These are phyloP conservation scores for Dallia pectoralis DNA, from an alignment of 2,797 vertebrate species.

Conservation along the genomic window DNA sequence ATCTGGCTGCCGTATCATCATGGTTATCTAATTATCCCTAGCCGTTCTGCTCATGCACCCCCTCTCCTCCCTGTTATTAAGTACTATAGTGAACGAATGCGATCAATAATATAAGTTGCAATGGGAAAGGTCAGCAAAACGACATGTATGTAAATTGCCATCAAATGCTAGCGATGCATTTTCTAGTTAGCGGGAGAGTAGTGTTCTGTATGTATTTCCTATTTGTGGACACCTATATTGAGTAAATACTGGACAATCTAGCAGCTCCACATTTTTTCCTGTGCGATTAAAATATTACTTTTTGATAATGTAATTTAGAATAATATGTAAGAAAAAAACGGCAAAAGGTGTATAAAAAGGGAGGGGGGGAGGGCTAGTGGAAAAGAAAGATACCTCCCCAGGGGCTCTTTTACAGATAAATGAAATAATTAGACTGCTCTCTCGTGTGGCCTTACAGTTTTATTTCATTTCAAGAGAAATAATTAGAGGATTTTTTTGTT, in stretches of 20 bases:
- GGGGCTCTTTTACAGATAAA: constrained; percentile 77
- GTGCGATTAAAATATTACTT: constrained; percentile 22
- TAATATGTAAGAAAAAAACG: constrained; percentile 19
- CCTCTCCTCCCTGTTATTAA: too few species aligned
- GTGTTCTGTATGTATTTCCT: neutral
- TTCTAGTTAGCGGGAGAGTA: constrained; percentile 24
- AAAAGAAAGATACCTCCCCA: constrained; percentile 67
- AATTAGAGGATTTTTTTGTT: constrained; percentile 65
- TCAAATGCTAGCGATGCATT: constrained; percentile 31
- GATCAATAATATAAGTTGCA: too few species aligned
- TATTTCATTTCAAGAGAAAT: constrained; percentile 76
- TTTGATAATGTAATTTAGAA: constrained; percentile 36
- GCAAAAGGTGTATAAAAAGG: constrained; percentile 16
- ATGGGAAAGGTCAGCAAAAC: too few species aligned
- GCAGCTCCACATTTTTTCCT: neutral
- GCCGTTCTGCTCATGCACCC: too few species aligned
- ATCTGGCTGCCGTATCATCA: too few species aligned
- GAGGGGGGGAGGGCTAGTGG: constrained; percentile 34
- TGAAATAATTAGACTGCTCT: constrained; percentile 78
- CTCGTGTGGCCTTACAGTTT: constrained; percentile 70
- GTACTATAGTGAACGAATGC: too few species aligned
- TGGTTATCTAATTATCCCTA: too few species aligned
- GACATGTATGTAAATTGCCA: constrained; percentile 16
- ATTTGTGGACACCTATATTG: constrained; percentile 18
- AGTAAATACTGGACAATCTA: constrained; percentile 24